Percentiles rank a stretch among this genome's conserved stretches.
Conservation (phyloP, 2,113 vertebrate genomes). For the Anhinga anhinga region DNA sequence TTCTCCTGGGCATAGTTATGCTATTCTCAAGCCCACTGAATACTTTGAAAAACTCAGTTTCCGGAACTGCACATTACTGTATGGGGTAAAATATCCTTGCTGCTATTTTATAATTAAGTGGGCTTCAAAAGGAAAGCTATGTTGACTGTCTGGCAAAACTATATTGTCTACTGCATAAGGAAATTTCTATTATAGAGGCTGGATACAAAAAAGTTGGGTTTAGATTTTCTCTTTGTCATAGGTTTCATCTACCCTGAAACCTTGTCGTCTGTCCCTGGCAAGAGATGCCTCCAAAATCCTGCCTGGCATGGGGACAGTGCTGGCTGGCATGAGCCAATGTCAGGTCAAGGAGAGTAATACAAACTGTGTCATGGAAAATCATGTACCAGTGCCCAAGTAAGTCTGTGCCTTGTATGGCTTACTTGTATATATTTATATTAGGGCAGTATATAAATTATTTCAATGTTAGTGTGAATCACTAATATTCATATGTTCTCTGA, state of each 20-base stretch:
- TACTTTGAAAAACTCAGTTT: not conserved
- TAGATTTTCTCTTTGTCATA: not conserved
- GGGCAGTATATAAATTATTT: not conserved
- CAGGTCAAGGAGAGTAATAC: not conserved
- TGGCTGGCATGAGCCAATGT: rapidly evolving
- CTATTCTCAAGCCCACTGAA: not conserved
- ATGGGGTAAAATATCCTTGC: not conserved
- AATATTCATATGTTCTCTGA: not conserved
- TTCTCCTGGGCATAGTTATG: not conserved
- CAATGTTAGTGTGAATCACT: not conserved
- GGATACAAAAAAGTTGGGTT: not conserved
- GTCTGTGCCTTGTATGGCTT: not conserved
- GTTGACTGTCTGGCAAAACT: not conserved
- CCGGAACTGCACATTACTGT: not conserved
- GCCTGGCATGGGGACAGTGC: not conserved
- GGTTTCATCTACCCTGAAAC: not conserved
- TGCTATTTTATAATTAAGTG: not conserved
- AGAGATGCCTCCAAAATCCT: not conserved
- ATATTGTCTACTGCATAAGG: rapidly evolving
- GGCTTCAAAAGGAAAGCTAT: not conserved
- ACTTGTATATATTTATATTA: not conserved
- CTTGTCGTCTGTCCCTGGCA: not conserved
- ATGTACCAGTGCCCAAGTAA: rapidly evolving
- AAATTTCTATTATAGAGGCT: not conserved
- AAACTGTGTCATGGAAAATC: not conserved